Conservation (phyloP, 2,888 invertebrate species). For the Sarcophaga subvicina region DNA sequence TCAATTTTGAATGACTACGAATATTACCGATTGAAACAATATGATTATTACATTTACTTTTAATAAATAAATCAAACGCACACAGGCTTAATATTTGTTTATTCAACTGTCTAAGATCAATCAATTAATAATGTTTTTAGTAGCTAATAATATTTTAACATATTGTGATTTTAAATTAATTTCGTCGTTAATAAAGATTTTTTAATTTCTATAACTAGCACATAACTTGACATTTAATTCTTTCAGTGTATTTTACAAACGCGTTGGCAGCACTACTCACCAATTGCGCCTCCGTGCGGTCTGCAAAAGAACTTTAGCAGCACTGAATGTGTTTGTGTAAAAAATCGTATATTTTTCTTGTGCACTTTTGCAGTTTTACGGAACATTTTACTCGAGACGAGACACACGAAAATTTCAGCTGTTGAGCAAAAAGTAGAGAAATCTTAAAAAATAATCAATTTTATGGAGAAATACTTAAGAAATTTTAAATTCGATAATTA, state of each 20-base stretch:
- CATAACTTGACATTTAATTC: background rate
- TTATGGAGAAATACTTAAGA: background rate
- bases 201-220: too few relatives aligned
- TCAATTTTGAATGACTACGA: too few relatives aligned
- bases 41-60: too few relatives aligned
- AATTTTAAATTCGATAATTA: background rate
- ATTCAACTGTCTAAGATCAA: too few relatives aligned
- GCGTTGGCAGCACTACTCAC: constrained; percentile 3
- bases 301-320: constrained; percentile 24
- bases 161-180: too few relatives aligned
- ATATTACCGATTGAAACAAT: too few relatives aligned
- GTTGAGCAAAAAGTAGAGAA: constrained; percentile 52
- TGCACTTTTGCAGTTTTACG: constrained; percentile 65
- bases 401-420: constrained; percentile 56
- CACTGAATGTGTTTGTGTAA: background rate
- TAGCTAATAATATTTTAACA: too few relatives aligned
- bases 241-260: constrained; percentile 8
- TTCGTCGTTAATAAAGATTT: too few relatives aligned
- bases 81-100: too few relatives aligned
- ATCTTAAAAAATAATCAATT: constrained; percentile 57
- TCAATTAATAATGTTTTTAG: too few relatives aligned
- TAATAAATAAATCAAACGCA: too few relatives aligned
- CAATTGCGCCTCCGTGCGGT: constrained; percentile 20
- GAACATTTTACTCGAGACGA: constrained; percentile 55
- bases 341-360: constrained; percentile 59